phyloP scores from a whole-genome alignment of 2,888 invertebrate species.

The Athalia rosae region DNA sequence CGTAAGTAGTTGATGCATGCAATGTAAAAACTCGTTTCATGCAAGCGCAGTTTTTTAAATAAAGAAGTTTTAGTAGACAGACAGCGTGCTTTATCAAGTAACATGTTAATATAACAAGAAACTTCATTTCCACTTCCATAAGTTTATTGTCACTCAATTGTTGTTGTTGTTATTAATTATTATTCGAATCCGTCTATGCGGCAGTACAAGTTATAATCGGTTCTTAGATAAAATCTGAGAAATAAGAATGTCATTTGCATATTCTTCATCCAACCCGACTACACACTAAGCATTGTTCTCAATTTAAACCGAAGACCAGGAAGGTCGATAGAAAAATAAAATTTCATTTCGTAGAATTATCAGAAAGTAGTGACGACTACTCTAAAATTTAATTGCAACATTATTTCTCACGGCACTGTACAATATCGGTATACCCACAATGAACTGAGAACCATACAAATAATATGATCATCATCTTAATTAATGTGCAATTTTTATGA shows the following conservation, averaged over 20 bases:
- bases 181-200: no score
- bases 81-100: no score
- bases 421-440: conserved; percentile 1
- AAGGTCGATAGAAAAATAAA: conserved; percentile 28
- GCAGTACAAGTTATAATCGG: not conserved
- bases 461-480: conserved; percentile 2
- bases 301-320: conserved; percentile 19
- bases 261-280: not conserved
- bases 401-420: conserved; percentile 1
- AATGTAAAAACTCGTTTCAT: conserved; percentile 18
- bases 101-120: not conserved
- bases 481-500: conserved; percentile 17
- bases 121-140: no score
- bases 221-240: not conserved
- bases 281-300: not conserved
- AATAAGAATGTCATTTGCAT: conserved; percentile 2
- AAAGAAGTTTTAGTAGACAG: not conserved
- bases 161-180: no score
- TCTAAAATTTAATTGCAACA: conserved; percentile 17
- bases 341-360: not conserved
- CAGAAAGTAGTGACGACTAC: conserved; percentile 1
- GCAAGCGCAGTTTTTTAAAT: conserved; percentile 17
- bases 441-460: conserved; percentile 3
- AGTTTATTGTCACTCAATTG: no score
- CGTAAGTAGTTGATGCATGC: conserved; percentile 25